Conservation (phyloP, 1,140 invertebrate species). For the Lutraria rhynchaena region DNA sequence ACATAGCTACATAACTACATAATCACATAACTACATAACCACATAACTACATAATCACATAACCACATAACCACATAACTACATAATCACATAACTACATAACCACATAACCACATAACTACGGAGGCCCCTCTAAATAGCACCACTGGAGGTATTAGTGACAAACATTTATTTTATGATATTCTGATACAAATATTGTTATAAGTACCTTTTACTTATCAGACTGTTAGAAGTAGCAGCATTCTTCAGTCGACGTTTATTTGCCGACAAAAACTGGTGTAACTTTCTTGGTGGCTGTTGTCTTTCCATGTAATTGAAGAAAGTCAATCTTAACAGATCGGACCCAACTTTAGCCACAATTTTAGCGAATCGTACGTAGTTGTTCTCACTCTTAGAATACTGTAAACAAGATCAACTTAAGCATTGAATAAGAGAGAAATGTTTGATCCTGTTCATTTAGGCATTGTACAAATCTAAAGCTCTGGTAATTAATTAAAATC, state of each 20-base stretch:
- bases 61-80: too few relatives aligned
- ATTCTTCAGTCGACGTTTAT: constrained; percentile 38
- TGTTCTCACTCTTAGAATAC: constrained; percentile 40
- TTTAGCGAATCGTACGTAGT: constrained; percentile 44
- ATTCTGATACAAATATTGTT: background rate
- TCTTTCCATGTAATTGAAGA: constrained; percentile 47
- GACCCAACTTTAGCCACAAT: constrained; percentile 41
- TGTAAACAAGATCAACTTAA: background rate
- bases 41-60: too few relatives aligned
- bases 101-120: too few relatives aligned
- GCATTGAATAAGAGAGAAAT: too few relatives aligned
- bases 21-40: too few relatives aligned
- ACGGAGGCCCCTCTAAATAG: too few relatives aligned
- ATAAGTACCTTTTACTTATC: constrained; percentile 29
- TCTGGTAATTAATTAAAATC: too few relatives aligned
- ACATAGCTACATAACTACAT: too few relatives aligned
- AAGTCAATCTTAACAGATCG: constrained; percentile 38
- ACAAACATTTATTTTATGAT: background rate
- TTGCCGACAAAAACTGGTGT: constrained; percentile 42
- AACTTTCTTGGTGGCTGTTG: constrained; percentile 43
- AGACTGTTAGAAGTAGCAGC: constrained; percentile 5
- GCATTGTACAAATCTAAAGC: too few relatives aligned
- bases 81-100: too few relatives aligned
- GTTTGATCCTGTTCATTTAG: too few relatives aligned
- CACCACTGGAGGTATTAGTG: background rate